These are phyloP conservation scores for Neodiprion pinetum DNA, from an alignment of 1,140 invertebrate genomes.

Conservation along the genomic window DNA sequence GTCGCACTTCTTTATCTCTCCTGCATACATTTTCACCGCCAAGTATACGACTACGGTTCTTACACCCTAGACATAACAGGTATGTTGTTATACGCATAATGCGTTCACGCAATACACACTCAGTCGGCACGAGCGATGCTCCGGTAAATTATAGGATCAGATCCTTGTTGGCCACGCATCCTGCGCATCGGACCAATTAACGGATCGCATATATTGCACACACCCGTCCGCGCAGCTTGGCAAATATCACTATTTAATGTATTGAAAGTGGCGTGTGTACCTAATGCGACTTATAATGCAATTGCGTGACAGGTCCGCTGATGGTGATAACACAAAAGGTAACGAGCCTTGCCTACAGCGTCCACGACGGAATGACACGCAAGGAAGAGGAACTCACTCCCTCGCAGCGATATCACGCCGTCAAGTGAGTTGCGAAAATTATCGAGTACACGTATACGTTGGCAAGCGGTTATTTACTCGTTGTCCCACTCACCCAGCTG, in stretches of 20 bases:
- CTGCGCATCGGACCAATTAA: too few relatives aligned
- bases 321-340: constrained; percentile 99
- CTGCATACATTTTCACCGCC: constrained; percentile 83
- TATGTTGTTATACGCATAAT: constrained; percentile 46
- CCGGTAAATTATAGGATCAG: too few relatives aligned
- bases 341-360: constrained; percentile 88
- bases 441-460: neutral
- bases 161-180: too few relatives aligned
- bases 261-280: neutral
- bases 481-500: neutral
- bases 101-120: too few relatives aligned
- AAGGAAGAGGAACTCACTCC: constrained; percentile 71
- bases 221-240: too few relatives aligned
- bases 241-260: too few relatives aligned
- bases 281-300: neutral
- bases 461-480: neutral
- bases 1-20: constrained; percentile 85
- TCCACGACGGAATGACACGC: constrained; percentile 83
- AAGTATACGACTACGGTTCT: constrained; percentile 87
- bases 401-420: constrained; percentile 73
- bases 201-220: too few relatives aligned
- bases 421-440: constrained; percentile 62
- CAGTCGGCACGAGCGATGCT: too few relatives aligned
- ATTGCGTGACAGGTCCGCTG: constrained; percentile 73
- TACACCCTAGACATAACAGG: constrained; percentile 93